Evolutionary conservation across 2,113 vertebrate genomes (phyloP).

Genomic region (Cephalopterus ornatus): DNA sequence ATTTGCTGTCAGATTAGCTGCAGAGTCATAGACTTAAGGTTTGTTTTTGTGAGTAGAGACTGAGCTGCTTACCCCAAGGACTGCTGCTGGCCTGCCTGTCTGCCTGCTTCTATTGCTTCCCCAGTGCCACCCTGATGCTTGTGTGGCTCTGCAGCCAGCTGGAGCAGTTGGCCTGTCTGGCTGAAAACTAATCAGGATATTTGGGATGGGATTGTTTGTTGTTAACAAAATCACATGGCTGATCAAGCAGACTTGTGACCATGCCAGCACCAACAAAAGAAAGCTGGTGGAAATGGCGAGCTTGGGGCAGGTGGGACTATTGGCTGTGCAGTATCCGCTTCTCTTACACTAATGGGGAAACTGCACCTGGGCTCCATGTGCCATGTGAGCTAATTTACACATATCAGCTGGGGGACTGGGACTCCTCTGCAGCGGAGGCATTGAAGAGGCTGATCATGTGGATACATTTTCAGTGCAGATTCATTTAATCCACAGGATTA

Average conservation of each 20-base stretch:
- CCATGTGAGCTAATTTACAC: background rate
- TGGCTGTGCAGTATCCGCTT: fast-evolving
- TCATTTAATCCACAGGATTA: background rate
- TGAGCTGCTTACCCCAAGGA: background rate
- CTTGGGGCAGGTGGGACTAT: fast-evolving
- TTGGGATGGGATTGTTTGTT: background rate
- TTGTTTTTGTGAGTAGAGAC: background rate
- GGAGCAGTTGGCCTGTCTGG: background rate
- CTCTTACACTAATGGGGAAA: background rate
- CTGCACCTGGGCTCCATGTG: fast-evolving
- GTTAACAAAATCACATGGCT: background rate
- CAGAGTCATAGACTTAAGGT: background rate
- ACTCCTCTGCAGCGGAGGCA: background rate
- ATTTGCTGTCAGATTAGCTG: background rate
- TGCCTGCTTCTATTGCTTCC: fast-evolving
- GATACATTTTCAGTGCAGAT: background rate
- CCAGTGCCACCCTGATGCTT: background rate
- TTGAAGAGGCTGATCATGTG: background rate
- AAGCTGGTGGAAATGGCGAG: background rate
- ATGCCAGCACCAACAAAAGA: background rate
- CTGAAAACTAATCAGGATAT: background rate
- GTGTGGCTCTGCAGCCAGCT: background rate
- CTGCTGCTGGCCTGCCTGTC: fast-evolving
- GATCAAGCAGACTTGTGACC: background rate
- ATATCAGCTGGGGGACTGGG: background rate